Base-by-base conservation (phyloP, 2,888 invertebrate species). In the Lobophora halterata region DNA sequence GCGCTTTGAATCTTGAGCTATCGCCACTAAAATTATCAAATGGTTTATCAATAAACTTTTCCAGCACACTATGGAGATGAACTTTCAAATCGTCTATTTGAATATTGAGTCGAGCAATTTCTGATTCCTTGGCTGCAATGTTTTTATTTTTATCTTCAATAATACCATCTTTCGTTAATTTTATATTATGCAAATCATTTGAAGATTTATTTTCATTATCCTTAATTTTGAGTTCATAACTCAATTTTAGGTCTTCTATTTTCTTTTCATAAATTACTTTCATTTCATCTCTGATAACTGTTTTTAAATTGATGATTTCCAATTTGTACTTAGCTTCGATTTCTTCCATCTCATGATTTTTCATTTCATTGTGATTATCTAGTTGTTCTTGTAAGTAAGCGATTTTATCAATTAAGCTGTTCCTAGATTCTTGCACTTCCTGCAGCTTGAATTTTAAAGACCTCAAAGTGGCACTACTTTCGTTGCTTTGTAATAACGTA, bases 331-430 rank as follows among this genome's bases (percentile, higher is more conserved):
- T 70, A 1, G 69, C 68, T 42, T 68, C 55, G 5, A 82, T 49
- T 43, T 77, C 72, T 32, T 79, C 71, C 3, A 82, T 66, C 58
- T 83, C 75, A 35, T 69, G 65, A 23, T 44, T 67, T 47, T 80
- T 79, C 1, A 66, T 46, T 13, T 76, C 71, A 35, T 73, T 61
- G 6, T 60, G 58, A 42, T 69, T 59, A 33, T 74, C 66, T 7
- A 81, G 37, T 29, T 71, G 64, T 3, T 76, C 69, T 55, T 79
- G 74, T 18, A 78, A 51, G 5, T 46, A 40, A 25, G 54, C 57
- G 28, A 79, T 64, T 25, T 67, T 72, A 10, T 75, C 61, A 36
- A 76, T 68, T 4, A 79, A 50, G 14, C 20, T 38, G 39, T 73
- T 71, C 58, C 71, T 65, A 1, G 71, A 66, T 8, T 66, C 62